Evolutionary conservation across 1,140 invertebrate genomes (phyloP).

Genomic region (Drosophila paulistorum): DNA sequence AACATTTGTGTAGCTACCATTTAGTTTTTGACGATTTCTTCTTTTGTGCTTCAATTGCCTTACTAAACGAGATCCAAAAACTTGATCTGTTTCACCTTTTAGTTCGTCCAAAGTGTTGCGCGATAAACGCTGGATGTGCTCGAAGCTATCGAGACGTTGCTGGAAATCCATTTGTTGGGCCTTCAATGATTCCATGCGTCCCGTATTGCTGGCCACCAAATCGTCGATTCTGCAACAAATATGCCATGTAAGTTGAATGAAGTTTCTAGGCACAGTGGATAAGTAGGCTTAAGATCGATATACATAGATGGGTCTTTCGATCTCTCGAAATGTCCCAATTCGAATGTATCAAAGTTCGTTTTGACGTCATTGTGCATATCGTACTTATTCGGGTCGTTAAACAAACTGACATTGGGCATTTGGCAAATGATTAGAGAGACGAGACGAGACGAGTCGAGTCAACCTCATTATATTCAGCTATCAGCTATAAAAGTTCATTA

Average conservation of each 20-base stretch:
- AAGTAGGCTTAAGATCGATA: too few species aligned
- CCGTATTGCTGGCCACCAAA: conserved; percentile 54
- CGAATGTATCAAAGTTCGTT: too few species aligned
- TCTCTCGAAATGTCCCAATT: too few species aligned
- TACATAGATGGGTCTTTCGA: too few species aligned
- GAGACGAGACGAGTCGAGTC: too few species aligned
- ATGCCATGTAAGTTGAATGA: neutral
- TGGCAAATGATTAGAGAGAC: too few species aligned
- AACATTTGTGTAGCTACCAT: conserved; percentile 48
- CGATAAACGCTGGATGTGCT: conserved; percentile 65
- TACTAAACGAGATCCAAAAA: conserved; percentile 38
- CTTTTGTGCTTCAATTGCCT: conserved; percentile 54
- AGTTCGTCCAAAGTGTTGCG: conserved; percentile 65
- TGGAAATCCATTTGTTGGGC: conserved; percentile 67
- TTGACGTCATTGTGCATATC: too few species aligned
- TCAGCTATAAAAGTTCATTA: too few species aligned
- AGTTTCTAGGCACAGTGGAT: too few species aligned
- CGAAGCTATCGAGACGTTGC: conserved; percentile 64
- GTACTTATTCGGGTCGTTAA: too few species aligned
- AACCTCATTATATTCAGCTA: too few species aligned
- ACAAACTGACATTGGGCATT: too few species aligned
- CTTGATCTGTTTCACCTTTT: conserved; percentile 72
- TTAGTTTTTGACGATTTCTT: conserved; percentile 44
- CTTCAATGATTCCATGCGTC: conserved; percentile 68
- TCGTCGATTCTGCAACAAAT: conserved; percentile 50